These are phyloP conservation scores for Octopus sinensis DNA, from an alignment of 1,140 invertebrate species.

Conservation along the genomic window DNA sequence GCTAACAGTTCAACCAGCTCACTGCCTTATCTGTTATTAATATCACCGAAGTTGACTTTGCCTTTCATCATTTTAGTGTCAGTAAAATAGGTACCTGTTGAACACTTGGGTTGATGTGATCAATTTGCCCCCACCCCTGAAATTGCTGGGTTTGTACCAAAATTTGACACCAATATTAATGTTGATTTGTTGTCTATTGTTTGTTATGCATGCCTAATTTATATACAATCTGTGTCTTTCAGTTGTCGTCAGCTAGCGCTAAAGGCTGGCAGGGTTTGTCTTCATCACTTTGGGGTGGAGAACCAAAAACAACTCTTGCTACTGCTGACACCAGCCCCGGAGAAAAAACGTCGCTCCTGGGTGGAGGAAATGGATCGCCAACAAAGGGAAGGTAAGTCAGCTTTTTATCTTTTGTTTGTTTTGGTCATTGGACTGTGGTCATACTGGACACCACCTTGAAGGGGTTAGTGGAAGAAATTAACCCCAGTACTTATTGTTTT, in stretches of 20 bases:
- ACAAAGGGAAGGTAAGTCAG: conserved; percentile 22
- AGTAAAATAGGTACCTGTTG: too few relatives aligned
- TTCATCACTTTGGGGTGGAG: conserved; percentile 46
- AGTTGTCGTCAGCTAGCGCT: conserved; percentile 42
- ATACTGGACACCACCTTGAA: too few relatives aligned
- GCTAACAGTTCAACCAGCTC: too few relatives aligned
- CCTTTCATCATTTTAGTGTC: too few relatives aligned
- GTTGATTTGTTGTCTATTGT: not conserved
- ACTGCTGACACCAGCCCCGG: conserved; percentile 48
- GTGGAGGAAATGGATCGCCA: conserved; percentile 15
- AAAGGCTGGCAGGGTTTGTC: conserved; percentile 51
- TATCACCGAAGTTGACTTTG: too few relatives aligned
- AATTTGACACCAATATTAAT: too few relatives aligned
- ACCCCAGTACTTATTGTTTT: too few relatives aligned
- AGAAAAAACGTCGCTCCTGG: conserved; percentile 49
- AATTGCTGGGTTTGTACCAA: too few relatives aligned
- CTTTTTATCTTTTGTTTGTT: not conserved
- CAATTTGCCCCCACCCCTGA: too few relatives aligned
- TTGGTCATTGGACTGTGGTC: not conserved
- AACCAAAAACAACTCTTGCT: conserved; percentile 48
- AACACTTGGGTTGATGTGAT: too few relatives aligned
- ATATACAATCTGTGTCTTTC: conserved; percentile 18
- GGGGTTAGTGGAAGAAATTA: too few relatives aligned
- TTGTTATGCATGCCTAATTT: not conserved
- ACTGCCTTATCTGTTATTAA: too few relatives aligned